These are phyloP conservation scores for Sylvicapra grimmia DNA, from an alignment of 2,113 vertebrate species.

Conservation along the genomic window DNA sequence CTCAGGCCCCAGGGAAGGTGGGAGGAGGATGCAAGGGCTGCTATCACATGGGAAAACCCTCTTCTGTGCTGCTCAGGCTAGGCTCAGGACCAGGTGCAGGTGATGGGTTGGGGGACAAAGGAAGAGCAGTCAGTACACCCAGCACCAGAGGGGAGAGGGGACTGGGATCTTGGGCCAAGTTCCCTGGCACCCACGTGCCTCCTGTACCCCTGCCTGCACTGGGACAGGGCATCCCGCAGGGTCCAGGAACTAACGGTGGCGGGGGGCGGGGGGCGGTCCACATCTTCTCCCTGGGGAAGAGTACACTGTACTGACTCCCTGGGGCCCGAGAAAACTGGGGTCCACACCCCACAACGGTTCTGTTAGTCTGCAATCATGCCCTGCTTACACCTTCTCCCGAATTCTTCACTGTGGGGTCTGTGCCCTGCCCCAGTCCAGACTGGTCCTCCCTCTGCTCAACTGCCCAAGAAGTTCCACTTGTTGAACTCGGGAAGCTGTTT, in stretches of 20 bases:
- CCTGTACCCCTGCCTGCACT: neutral
- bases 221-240: rapidly evolving
- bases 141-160: rapidly evolving
- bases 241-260: rapidly evolving
- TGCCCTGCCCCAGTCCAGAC: neutral
- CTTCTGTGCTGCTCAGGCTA: neutral
- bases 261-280: neutral
- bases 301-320: neutral
- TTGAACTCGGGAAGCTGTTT: neutral
- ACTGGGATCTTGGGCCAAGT: neutral
- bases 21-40: neutral
- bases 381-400: neutral
- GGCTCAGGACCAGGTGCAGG: neutral
- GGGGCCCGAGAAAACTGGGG: rapidly evolving
- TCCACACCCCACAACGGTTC: neutral
- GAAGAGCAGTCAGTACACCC: no score
- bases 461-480: neutral
- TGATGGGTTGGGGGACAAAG: neutral
- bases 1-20: neutral
- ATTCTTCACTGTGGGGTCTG: neutral
- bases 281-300: neutral
- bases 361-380: neutral
- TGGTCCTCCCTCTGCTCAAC: neutral
- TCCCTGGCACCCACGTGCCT: neutral
- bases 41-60: neutral